phyloP scores from a whole-genome alignment of 2,113 vertebrate species.

The Dasypus novemcinctus region DNA sequence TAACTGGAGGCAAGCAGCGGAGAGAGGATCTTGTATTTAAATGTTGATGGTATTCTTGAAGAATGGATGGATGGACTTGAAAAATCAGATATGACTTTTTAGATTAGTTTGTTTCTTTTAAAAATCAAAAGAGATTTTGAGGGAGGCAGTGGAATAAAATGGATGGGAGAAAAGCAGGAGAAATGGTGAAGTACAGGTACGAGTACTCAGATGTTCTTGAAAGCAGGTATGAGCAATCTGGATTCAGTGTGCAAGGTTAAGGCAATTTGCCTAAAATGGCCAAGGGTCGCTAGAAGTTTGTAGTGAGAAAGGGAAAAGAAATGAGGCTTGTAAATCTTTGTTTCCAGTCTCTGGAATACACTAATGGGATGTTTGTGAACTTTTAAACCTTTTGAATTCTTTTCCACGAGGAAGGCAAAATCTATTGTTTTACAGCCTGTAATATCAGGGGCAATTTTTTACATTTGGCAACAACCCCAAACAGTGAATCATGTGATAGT shows the following conservation, averaged over 20 bases:
- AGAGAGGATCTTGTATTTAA: constrained; percentile 13
- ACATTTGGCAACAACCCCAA: constrained; percentile 40
- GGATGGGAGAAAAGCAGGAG: neutral
- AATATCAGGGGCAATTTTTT: neutral
- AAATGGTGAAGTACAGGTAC: neutral
- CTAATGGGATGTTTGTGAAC: neutral
- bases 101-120: constrained; percentile 28
- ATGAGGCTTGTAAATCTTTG: neutral
- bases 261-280: neutral
- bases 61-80: neutral
- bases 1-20: neutral
- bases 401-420: neutral
- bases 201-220: neutral
- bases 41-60: constrained; percentile 21
- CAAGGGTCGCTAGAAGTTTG: neutral
- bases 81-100: constrained; percentile 19
- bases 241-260: neutral
- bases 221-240: neutral
- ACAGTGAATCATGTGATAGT: constrained; percentile 3
- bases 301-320: neutral
- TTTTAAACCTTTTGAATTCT: constrained; percentile 48
- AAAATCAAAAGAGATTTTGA: constrained; percentile 15
- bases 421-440: constrained; percentile 41
- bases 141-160: neutral
- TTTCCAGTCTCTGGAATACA: constrained; percentile 2